A percentile compares a stretch with the other conserved stretches of the same genome.
Conservation (phyloP, 2,888 invertebrate species). For the Sinodicranocentrus sp. region DNA sequence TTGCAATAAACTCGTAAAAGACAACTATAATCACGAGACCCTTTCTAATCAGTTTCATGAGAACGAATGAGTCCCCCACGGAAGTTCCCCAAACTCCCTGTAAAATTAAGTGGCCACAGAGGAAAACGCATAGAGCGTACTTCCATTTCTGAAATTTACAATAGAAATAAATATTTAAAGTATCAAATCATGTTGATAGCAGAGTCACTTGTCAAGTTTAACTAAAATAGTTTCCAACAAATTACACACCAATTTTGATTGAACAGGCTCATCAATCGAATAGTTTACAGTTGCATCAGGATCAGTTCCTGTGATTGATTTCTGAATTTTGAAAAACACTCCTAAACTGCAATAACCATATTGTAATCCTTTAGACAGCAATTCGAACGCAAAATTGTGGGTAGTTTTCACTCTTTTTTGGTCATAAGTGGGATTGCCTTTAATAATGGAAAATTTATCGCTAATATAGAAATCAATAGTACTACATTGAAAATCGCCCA, state of each 20-base stretch:
- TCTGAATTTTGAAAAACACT: neutral
- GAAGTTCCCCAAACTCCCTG: conserved; percentile 72
- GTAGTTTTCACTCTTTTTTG: too few species aligned
- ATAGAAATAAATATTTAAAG: neutral
- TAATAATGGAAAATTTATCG: too few species aligned
- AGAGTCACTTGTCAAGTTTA: neutral
- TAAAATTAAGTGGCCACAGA: conserved; percentile 78
- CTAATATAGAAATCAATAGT: too few species aligned
- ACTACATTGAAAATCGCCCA: too few species aligned
- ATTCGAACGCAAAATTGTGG: neutral
- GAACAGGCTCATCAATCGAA: neutral
- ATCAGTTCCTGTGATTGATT: neutral
- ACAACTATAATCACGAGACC: neutral
- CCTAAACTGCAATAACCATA: conserved; percentile 8
- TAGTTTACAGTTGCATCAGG: neutral
- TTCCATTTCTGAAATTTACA: conserved; percentile 12
- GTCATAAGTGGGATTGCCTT: too few species aligned
- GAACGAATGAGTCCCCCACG: conserved; percentile 23
- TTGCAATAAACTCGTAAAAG: neutral
- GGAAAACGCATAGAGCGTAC: conserved; percentile 78
- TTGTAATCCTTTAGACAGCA: neutral
- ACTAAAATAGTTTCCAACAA: neutral
- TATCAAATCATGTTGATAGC: neutral
- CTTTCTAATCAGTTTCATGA: conserved; percentile 39
- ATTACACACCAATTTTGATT: neutral